A percentile compares a stretch with the other conserved stretches of the same genome.
These are phyloP conservation scores for Nematostella vectensis DNA, from an alignment of 92 coral and sea anemone species.

Conservation along the genomic window DNA sequence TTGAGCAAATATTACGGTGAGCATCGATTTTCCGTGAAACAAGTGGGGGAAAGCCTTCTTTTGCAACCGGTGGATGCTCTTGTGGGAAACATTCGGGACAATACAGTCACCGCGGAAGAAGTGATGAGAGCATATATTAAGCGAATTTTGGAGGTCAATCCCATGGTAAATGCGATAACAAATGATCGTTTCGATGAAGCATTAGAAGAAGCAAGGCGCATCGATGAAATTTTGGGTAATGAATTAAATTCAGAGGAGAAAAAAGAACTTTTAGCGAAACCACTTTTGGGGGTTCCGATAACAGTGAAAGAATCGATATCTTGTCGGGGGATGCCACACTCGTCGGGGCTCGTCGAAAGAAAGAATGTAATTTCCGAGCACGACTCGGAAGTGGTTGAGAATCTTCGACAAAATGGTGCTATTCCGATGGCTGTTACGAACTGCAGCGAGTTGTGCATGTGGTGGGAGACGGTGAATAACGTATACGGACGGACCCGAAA, in stretches of 20 bases:
- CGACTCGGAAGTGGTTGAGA: conserved; percentile 49
- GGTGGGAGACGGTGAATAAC: conserved; percentile 81
- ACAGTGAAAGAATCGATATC: conserved; percentile 75
- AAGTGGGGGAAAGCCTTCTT: conserved; percentile 34
- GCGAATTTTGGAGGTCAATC: conserved; percentile 62
- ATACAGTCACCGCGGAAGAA: conserved; percentile 29
- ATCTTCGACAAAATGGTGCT: conserved; percentile 67
- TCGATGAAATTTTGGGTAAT: conserved; percentile 39
- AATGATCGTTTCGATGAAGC: conserved; percentile 66
- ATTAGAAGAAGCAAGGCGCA: conserved; percentile 45
- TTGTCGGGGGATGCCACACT: conserved; percentile 47
- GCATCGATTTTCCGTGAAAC: conserved; percentile 20
- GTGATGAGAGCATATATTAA: conserved; percentile 35
- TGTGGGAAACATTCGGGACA: conserved; percentile 39
- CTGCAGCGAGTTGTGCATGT: conserved; percentile 86
- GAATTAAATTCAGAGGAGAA: conserved; percentile 25
- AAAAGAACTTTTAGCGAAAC: conserved; percentile 28
- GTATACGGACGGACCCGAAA: conserved; percentile 74
- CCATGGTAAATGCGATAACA: conserved; percentile 53
- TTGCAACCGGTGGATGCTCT: conserved; percentile 34
- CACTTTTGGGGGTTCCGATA: conserved; percentile 65
- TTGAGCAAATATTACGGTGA: conserved; percentile 38
- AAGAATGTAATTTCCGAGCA: conserved; percentile 42
- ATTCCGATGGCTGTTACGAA: conserved; percentile 76
- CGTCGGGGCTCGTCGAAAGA: conserved; percentile 69